Evolutionary conservation across 2,113 vertebrate genomes (phyloP).

Genomic region (Paratilapia polleni): DNA sequence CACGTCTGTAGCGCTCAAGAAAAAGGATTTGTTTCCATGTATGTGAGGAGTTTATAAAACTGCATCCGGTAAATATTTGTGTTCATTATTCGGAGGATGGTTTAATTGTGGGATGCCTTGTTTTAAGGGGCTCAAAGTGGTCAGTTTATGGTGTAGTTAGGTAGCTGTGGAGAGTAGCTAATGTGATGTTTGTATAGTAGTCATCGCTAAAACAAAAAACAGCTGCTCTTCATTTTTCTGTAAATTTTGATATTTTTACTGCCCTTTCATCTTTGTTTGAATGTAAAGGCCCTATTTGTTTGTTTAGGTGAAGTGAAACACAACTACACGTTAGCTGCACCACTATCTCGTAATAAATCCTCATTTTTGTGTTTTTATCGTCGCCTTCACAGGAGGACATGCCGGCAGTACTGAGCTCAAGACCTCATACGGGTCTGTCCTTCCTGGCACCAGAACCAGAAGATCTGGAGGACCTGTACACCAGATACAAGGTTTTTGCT

Average conservation of each 20-base stretch:
- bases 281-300: neutral
- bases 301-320: too few species aligned
- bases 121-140: rapidly evolving
- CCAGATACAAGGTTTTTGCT: conserved; percentile 87
- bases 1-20: neutral
- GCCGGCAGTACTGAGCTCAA: conserved; percentile 83
- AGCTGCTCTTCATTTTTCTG: neutral
- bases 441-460: conserved; percentile 92
- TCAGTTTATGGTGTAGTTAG: rapidly evolving
- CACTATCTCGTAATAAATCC: neutral
- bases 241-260: neutral
- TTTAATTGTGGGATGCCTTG: neutral
- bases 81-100: neutral
- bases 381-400: conserved; percentile 83
- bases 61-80: rapidly evolving
- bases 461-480: conserved; percentile 91
- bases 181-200: neutral
- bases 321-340: too few species aligned
- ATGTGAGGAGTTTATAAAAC: rapidly evolving
- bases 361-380: neutral
- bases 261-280: too few species aligned
- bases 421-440: conserved; percentile 89
- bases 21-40: rapidly evolving
- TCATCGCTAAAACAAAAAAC: too few species aligned
- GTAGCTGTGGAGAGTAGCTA: neutral